phyloP scores from a whole-genome alignment of 1,140 invertebrate species.

The Cotesia glomerata region DNA sequence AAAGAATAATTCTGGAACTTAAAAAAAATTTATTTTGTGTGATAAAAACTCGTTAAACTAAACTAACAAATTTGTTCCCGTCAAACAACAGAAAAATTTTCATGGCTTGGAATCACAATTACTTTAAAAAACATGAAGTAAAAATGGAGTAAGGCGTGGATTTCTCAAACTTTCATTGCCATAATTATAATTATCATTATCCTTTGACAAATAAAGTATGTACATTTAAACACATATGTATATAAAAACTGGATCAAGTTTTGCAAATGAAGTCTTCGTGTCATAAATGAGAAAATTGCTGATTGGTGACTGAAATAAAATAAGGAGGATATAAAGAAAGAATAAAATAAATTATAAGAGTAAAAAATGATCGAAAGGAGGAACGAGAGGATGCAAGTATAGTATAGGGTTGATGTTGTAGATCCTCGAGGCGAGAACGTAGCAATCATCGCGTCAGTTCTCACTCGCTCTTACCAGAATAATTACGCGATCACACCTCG shows the following conservation, averaged over 20 bases:
- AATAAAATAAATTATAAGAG: neutral
- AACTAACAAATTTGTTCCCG: no score
- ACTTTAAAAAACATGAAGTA: no score
- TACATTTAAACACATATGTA: neutral
- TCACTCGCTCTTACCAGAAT: slow-evolving; percentile 33
- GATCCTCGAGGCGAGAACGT: slow-evolving; percentile 28
- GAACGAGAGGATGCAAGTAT: neutral
- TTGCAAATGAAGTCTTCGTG: slow-evolving; percentile 17
- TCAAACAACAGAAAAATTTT: no score
- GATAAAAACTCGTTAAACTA: no score
- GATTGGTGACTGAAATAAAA: neutral
- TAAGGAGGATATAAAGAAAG: neutral
- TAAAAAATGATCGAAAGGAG: neutral
- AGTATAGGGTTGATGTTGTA: neutral
- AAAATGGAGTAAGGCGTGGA: no score
- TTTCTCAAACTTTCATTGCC: neutral
- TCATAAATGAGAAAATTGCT: slow-evolving; percentile 20
- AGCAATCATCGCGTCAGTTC: slow-evolving; percentile 41
- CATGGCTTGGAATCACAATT: no score
- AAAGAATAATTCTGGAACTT: no score
- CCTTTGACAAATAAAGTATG: neutral
- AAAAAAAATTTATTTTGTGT: no score
- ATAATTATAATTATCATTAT: neutral
- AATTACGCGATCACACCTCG: slow-evolving; percentile 40
- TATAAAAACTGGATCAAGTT: neutral